A percentile compares a stretch with the other conserved stretches of the same genome.
These are phyloP conservation scores for Drosophila niveifrons DNA, from an alignment of 2,888 invertebrate species.

Conservation along the genomic window DNA sequence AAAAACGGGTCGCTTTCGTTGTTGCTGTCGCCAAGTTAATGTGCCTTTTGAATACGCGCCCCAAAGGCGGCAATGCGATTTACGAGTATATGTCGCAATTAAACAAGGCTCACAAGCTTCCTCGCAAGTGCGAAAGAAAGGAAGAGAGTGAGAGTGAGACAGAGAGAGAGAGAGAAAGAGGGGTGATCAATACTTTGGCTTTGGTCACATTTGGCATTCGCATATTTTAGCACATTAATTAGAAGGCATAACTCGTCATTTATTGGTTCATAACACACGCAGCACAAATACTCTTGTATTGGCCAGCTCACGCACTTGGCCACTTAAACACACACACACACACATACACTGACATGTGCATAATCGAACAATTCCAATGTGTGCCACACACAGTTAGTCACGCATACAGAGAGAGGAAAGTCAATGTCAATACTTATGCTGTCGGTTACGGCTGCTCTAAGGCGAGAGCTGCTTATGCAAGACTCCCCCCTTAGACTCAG, in stretches of 20 bases:
- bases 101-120: conserved; percentile 23
- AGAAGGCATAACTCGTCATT: conserved; percentile 72
- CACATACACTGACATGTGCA: conserved; percentile 48
- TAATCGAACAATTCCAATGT: conserved; percentile 64
- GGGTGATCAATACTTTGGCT: conserved; percentile 29
- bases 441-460: conserved; percentile 5
- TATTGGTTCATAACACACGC: conserved; percentile 62
- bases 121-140: not conserved
- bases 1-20: conserved; percentile 29
- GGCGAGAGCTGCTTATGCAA: not conserved
- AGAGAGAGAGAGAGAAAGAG: not conserved
- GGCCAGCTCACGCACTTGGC: conserved; percentile 35
- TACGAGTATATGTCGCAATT: conserved; percentile 45
- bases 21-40: conserved; percentile 27
- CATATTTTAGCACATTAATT: conserved; percentile 74
- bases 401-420: conserved; percentile 10
- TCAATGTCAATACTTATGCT: conserved; percentile 45
- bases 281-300: conserved; percentile 40
- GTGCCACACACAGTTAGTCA: conserved; percentile 29
- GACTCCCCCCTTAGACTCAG: not conserved
- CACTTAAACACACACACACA: conserved; percentile 16
- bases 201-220: conserved; percentile 57
- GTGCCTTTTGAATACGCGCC: conserved; percentile 15
- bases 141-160: not conserved
- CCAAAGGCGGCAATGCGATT: conserved; percentile 38